Evolutionary conservation across 2,113 vertebrate species (phyloP).

Genomic region (Mesitornis unicolor): DNA sequence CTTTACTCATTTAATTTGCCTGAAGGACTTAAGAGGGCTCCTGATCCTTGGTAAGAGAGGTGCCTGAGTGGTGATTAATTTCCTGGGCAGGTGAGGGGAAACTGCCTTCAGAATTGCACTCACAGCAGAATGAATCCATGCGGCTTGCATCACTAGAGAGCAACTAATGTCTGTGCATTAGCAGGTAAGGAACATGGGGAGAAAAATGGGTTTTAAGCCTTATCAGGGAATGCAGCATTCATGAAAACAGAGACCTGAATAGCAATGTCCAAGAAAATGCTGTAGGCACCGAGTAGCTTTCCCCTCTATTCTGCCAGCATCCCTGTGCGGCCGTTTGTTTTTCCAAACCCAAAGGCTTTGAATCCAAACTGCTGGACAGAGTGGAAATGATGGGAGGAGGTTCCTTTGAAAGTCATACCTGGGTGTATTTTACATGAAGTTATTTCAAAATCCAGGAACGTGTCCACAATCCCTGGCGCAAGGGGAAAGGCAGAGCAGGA

Average conservation of each 20-base stretch:
- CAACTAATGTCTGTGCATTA: background rate
- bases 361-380: background rate
- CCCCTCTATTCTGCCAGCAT: background rate
- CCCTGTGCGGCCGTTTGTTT: background rate
- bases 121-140: background rate
- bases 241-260: background rate
- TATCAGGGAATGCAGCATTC: background rate
- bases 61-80: background rate
- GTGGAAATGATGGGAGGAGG: background rate
- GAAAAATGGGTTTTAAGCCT: conserved; percentile 33
- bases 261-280: background rate
- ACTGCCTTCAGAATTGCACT: background rate
- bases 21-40: background rate
- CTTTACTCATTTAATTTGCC: background rate
- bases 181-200: background rate
- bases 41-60: background rate
- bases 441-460: background rate
- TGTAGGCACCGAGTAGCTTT: background rate
- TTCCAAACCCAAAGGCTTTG: background rate
- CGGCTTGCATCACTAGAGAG: background rate
- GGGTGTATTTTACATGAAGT: background rate
- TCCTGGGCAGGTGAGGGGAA: background rate
- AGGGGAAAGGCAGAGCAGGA: background rate
- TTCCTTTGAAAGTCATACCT: background rate
- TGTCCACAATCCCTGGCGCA: background rate